Conservation (phyloP, 2,113 vertebrate genomes). For the Megaceryle torquata region DNA sequence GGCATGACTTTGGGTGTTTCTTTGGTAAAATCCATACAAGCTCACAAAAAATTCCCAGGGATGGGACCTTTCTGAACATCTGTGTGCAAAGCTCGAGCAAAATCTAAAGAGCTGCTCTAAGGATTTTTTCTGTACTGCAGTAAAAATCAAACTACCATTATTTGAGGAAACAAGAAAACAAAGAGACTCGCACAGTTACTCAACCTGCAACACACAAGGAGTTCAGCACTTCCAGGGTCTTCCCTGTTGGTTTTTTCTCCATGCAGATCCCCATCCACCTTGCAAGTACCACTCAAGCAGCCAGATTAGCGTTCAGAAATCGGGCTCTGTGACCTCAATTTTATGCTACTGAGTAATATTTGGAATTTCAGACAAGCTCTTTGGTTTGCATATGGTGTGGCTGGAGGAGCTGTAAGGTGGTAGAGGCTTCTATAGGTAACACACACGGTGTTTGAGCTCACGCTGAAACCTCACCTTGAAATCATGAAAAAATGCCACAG, state of each 20-base stretch:
- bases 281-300: neutral
- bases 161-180: neutral
- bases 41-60: neutral
- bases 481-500: neutral
- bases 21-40: neutral
- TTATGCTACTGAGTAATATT: neutral
- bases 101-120: neutral
- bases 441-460: neutral
- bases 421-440: neutral
- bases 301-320: neutral
- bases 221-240: neutral
- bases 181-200: neutral
- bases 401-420: neutral
- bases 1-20: neutral
- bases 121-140: neutral
- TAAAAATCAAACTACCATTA: neutral
- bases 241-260: neutral
- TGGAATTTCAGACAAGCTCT: neutral
- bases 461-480: neutral
- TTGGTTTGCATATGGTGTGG: neutral
- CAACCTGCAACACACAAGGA: neutral
- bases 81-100: neutral
- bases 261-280: neutral
- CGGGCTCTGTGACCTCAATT: neutral
- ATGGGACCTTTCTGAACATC: neutral